phyloP scores from a whole-genome alignment of 2,888 invertebrate species.

The Hydraecia micacea region DNA sequence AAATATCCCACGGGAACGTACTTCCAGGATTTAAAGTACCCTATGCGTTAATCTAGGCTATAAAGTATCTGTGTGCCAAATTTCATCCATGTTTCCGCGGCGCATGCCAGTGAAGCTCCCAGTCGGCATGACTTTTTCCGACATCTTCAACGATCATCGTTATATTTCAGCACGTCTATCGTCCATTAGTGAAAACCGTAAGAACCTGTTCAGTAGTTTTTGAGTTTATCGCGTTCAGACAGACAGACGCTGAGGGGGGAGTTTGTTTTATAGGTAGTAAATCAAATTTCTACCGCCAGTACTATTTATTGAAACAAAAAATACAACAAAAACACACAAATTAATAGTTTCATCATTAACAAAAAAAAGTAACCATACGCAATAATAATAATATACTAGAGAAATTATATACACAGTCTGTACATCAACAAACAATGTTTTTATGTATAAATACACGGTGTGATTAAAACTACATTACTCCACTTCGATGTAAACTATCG shows the following conservation, averaged over 20 bases:
- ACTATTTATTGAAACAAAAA: neutral
- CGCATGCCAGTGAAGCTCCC: neutral
- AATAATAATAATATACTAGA: constrained; percentile 29
- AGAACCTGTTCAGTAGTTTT: neutral
- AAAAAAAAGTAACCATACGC: constrained; percentile 2
- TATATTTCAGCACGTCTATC: neutral
- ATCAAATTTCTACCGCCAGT: neutral
- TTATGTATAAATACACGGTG: constrained; percentile 31
- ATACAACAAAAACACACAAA: neutral
- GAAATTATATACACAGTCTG: constrained; percentile 31
- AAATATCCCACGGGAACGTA: no score
- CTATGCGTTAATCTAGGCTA: no score
- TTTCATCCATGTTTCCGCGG: neutral
- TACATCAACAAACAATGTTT: constrained; percentile 37
- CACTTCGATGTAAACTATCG: constrained; percentile 19
- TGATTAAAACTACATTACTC: constrained; percentile 65
- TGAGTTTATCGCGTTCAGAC: neutral
- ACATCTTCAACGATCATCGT: neutral
- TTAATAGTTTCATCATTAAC: constrained; percentile 29
- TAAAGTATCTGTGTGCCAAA: no score
- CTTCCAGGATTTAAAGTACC: no score
- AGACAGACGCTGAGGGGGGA: neutral
- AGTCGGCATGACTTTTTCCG: neutral
- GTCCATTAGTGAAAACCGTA: neutral
- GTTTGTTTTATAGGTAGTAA: neutral